Evolutionary conservation across 2,113 vertebrate species (phyloP), one percentile per base, ranked within the genome.

Genomic region (Aleadryas rufinucha): DNA sequence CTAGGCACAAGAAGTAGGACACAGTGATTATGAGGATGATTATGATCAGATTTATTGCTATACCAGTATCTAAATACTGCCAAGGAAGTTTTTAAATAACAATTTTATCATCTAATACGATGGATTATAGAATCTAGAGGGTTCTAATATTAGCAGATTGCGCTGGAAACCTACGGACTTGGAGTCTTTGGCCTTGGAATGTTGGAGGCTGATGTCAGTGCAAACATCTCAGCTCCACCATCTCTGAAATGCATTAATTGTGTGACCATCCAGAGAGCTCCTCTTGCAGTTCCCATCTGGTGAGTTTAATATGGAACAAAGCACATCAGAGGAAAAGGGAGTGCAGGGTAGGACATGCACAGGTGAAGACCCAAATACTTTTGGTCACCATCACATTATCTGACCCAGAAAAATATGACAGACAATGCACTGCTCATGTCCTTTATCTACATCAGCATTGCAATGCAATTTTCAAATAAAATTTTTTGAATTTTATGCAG

Each of bases 381-480:
- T 37, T 33, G 39, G 39, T 37, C 54, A 44, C 37, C 53, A 44
- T 24, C 17, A 8, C 14, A 10, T 18, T 44, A 27, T 33, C 18
- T 77, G 39, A 88, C 65, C 21, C 19, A 64, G 44, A 50, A 74
- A 74, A 80, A 41, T 8, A 56, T 35, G 10, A 54, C 17, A 41
- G 11, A 30, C 1, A 4, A 11, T 26, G 9, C 37, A 45, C 35
- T 61, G 9, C 21, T 57, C 13, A 54, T 0, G 1, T 39, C 33
- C 12, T 30, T 89, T 70, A 65, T 35, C 81, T 61, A 54, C 39
- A 84, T 50, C 42, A 81, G 18, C 18, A 10, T 81, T 78, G 41
- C 11, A 28, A 10, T 7, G 22, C 56, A 50, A 81, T 66, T 74
- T 56, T 71, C 37, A 75, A 71, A 68, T 16, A 45, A 71, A 69